Evolutionary conservation across 2,888 invertebrate species (phyloP), one percentile per base, ranked within the genome.

Genomic region (Eupithecia subumbrata): DNA sequence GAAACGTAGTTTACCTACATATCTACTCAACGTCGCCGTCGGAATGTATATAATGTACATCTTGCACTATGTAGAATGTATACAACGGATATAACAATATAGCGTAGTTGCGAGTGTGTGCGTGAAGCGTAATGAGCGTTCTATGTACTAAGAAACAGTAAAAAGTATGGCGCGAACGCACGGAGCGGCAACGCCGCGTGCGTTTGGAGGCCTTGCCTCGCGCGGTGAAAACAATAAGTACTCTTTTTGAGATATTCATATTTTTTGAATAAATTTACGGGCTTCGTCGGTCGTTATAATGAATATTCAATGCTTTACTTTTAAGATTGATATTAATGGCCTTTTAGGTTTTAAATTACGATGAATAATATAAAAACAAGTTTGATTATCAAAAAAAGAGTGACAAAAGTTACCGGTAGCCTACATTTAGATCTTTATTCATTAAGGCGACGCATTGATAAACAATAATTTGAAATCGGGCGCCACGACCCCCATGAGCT

Each of bases 131-230:
- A 93, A 94, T 93, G 94, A 94, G 93, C 92, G 92, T 88, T 92
- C 94, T 95, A 94, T 94, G 93, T 93, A 92, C 91, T 91, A 92
- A 95, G 95, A 94, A 95, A 95, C 95, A 95, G 95, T 95, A 95
- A 95, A 95, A 95, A 95, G 95, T 95, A 95, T 93, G 94, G 95
- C 94, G 94, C 93, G 93, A 91, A 91, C 89, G 92, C 88, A 87
- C 91, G 81, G 89, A 88, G 87, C 87, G 95, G 93, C 94, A 95
- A 94, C 94, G 87, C 87, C 88, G 93, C 92, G 87, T 88, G 89
- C 90, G 90, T 90, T 90, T 85, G 83, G 92, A 89, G 89, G 91
- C 91, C 91, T 88, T 86, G 91, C 88, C 87, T 86, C 74, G 71
- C 89, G 88, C 89, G 88, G 91, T 91, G 92, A 94, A 93, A 94